Percentiles rank a stretch among this genome's conserved stretches.
These are phyloP conservation scores for Myrmecobius fasciatus DNA, from an alignment of 2,113 vertebrate genomes.

Conservation along the genomic window DNA sequence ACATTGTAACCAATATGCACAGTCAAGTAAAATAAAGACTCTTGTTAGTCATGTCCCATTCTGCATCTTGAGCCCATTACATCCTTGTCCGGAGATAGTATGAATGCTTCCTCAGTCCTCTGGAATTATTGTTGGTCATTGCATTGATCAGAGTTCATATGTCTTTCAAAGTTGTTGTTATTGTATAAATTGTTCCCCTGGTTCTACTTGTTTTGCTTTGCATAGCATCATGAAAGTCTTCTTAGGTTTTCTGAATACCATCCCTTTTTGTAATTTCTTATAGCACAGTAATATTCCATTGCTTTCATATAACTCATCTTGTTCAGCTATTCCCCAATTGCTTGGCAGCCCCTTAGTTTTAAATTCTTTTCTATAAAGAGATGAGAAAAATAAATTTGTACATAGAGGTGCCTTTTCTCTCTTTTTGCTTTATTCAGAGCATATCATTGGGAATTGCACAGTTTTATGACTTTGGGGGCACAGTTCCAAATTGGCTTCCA, in stretches of 20 bases:
- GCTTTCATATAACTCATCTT: neutral
- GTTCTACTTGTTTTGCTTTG: neutral
- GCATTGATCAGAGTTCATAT: neutral
- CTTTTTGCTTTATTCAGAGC: neutral
- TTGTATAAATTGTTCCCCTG: neutral
- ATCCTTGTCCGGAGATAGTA: neutral
- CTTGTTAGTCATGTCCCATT: neutral
- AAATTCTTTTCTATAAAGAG: neutral
- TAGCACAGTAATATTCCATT: neutral
- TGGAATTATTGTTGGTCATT: neutral
- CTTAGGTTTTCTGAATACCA: neutral
- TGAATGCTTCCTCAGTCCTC: neutral
- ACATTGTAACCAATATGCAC: neutral
- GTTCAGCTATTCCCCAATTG: neutral
- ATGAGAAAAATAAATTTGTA: neutral
- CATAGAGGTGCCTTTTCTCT: neutral
- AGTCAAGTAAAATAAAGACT: neutral
- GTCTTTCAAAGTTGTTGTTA: neutral
- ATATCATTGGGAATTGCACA: neutral
- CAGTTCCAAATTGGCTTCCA: neutral
- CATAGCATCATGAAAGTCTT: neutral
- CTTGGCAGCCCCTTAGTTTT: neutral
- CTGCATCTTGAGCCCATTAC: neutral
- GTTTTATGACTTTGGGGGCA: neutral
- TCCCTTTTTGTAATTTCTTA: neutral